Evolutionary conservation across 1,140 invertebrate species (phyloP), one percentile per base, ranked within the genome.

Genomic region (Proctacanthus coquilletti): DNA sequence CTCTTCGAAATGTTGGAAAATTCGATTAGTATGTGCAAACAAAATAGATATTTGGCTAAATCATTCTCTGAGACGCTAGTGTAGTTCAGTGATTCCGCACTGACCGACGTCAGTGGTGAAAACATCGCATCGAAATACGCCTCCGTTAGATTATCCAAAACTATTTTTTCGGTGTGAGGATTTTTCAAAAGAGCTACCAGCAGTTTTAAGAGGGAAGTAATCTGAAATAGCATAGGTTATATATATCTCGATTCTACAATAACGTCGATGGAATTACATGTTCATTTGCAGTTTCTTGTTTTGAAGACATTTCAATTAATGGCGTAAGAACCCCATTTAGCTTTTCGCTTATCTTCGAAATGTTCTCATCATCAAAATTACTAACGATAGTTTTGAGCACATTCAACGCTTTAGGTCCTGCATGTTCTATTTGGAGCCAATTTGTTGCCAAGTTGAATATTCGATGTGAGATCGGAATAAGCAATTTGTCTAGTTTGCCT

Each of bases 91-190:
- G 46, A 42, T 19, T 55, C 49, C 0, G 51, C 43, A 18, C 49
- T 34, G 0, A 53, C 34, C 1, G 39, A 36, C 0, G 53, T 18
- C 1, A 56, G 43, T 0, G 46, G 42, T 0, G 49, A 37, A 3
- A 58, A 35, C 10, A 58, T 58, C 36, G 57, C 57, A 38, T 58
- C 55, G 19, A 58, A 58, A 33, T 53, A 58, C 2, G 55, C 57
- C 34, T 58, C 55, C 1, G 45, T 47, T 4, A 58, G 48, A 21
- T 55, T 53, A 5, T 54, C 46, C 2, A 58, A 44, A 15, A 58
- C 47, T 34, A 58, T 27, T 18, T 57, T 58, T 14, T 58, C 51
- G 0, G 55, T 58, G 40, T 56, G 55, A 0, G 39, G 11, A 18
- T 53, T 49, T 17, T 44, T 38, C 25, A 58, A 34, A 18, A 58